These are phyloP conservation scores for Elgonia sp. DNA, from an alignment of 2,888 invertebrate genomes.

Conservation along the genomic window DNA sequence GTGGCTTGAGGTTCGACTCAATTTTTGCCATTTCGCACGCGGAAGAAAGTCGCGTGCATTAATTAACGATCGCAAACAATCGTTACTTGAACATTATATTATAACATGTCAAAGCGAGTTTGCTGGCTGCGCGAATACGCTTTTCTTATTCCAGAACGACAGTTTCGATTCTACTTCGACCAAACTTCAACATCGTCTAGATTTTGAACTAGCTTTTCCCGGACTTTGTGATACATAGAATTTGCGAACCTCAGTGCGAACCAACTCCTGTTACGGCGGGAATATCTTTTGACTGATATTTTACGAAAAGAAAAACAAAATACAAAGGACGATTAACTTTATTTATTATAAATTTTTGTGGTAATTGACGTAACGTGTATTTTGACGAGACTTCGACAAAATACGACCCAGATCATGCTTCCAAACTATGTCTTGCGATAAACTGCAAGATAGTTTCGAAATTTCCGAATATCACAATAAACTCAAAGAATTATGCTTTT, in stretches of 20 bases:
- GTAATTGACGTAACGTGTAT: neutral
- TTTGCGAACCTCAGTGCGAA: neutral
- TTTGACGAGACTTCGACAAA: conserved; percentile 20
- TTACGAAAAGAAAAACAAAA: too few species aligned
- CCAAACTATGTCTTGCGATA: conserved; percentile 51
- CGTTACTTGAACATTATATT: neutral
- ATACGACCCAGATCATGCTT: neutral
- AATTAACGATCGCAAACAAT: conserved; percentile 45
- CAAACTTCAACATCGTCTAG: conserved; percentile 18
- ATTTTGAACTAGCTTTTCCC: conserved; percentile 11
- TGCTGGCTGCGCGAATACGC: conserved; percentile 13
- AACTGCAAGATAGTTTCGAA: conserved; percentile 54
- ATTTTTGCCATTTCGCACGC: conserved; percentile 46
- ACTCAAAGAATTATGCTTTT: conserved; percentile 11
- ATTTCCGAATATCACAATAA: conserved; percentile 35
- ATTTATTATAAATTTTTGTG: neutral
- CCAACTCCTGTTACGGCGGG: too few species aligned
- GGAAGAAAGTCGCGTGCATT: conserved; percentile 23
- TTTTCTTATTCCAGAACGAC: conserved; percentile 26
- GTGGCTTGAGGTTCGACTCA: conserved; percentile 21
- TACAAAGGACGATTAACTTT: too few species aligned
- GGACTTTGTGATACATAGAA: conserved; percentile 1
- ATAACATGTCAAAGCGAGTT: conserved; percentile 22
- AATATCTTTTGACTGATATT: too few species aligned
- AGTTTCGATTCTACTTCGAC: conserved; percentile 30